Conservation (phyloP, 2,113 vertebrate genomes). For the cat (Felis catus) region F.catus_Fca126_mat1.0 CM031421.1:74372001-74372500, state of each 20-base stretch:
- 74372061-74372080: not conserved
- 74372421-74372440: not conserved
- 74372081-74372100: conserved; percentile 78
- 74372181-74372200: conserved; percentile 96
- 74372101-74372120: conserved; percentile 95
- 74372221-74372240: conserved; percentile 94
- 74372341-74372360: not conserved
- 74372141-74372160: conserved; percentile 95
- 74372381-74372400: not conserved
- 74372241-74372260: conserved; percentile 94
- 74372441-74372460: too few relatives aligned
- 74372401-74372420: not conserved
- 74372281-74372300: not conserved
- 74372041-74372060: not conserved
- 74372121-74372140: conserved; percentile 96
- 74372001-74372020: not conserved
- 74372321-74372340: not conserved
- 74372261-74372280: conserved; percentile 98
- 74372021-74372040: not conserved
- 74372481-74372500: too few relatives aligned
- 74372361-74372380: not conserved
- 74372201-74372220: conserved; percentile 98
- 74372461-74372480: too few relatives aligned
- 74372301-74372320: not conserved
- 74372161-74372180: conserved; percentile 96